Conservation (phyloP, 1,140 invertebrate species). For the Drosophila chauvacae region DNA sequence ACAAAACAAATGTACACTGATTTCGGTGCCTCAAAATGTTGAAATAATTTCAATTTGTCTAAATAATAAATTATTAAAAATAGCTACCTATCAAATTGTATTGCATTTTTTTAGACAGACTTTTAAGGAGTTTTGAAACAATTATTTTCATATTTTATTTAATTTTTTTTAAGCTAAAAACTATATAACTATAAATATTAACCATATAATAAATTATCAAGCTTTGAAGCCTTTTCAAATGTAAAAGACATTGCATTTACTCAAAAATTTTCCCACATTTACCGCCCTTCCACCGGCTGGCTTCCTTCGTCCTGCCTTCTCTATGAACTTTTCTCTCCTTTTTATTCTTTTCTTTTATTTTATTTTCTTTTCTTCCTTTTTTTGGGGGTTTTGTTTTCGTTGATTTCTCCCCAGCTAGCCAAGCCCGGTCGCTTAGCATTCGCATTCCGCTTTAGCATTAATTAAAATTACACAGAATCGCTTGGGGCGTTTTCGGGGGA, state of each 20-base stretch:
- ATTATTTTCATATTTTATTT: background rate
- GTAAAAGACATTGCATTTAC: slow-evolving; percentile 17
- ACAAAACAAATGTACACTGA: too few species aligned
- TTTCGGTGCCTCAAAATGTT: too few species aligned
- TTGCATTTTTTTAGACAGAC: too few species aligned
- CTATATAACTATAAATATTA: background rate
- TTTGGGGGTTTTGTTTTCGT: slow-evolving; percentile 10
- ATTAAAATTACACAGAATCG: slow-evolving; percentile 76
- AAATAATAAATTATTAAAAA: too few species aligned
- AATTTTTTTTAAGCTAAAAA: too few species aligned
- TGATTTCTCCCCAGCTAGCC: slow-evolving; percentile 39
- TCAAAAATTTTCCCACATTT: slow-evolving; percentile 3
- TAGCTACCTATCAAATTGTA: too few species aligned
- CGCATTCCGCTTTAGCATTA: slow-evolving; percentile 74
- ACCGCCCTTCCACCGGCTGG: background rate
- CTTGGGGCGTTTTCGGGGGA: slow-evolving; percentile 39
- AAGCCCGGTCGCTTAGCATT: slow-evolving; percentile 58
- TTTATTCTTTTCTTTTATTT: background rate
- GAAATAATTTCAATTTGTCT: too few species aligned
- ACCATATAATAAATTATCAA: slow-evolving; percentile 21
- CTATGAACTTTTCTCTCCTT: slow-evolving; percentile 42
- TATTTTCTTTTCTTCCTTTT: background rate
- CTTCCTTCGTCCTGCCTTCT: slow-evolving; percentile 20
- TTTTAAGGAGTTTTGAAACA: too few species aligned
- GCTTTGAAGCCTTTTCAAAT: slow-evolving; percentile 39